Evolutionary conservation across 2,113 vertebrate species (phyloP).

Genomic region (Sapajus apella): DNA sequence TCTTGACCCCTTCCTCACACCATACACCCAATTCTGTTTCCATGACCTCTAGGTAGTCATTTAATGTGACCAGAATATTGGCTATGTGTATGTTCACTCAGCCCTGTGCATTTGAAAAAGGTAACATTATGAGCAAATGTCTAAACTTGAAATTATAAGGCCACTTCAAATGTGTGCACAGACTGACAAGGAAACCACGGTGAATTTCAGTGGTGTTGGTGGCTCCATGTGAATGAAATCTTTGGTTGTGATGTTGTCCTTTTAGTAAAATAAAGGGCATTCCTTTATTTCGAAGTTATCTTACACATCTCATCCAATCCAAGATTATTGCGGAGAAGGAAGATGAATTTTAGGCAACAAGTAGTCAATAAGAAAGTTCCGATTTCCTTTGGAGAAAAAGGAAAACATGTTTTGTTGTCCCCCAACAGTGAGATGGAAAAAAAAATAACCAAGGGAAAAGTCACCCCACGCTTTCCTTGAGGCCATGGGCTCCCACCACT

Average conservation of each 20-base stretch:
- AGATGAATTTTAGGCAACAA: slow-evolving; percentile 19
- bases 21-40: background rate
- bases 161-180: background rate
- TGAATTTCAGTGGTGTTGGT: background rate
- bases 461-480: slow-evolving; percentile 78
- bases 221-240: background rate
- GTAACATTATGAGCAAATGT: background rate
- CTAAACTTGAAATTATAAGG: background rate
- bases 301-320: background rate
- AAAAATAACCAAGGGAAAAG: slow-evolving; percentile 71
- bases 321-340: slow-evolving; percentile 38
- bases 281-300: background rate
- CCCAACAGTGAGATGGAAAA: slow-evolving; percentile 57
- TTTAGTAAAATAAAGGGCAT: background rate
- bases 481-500: slow-evolving; percentile 65
- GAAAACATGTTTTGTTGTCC: slow-evolving; percentile 82
- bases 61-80: too few species aligned
- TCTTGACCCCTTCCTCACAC: background rate
- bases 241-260: background rate
- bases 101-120: background rate
- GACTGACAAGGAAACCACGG: background rate
- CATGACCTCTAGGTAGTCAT: background rate
- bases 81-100: accelerated
- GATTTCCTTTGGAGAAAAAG: slow-evolving; percentile 72
- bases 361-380: slow-evolving; percentile 60